Percentiles rank a stretch among this genome's conserved stretches.
phyloP scores from a whole-genome alignment of 2,888 invertebrate species.

The Hetaerina titia region DNA sequence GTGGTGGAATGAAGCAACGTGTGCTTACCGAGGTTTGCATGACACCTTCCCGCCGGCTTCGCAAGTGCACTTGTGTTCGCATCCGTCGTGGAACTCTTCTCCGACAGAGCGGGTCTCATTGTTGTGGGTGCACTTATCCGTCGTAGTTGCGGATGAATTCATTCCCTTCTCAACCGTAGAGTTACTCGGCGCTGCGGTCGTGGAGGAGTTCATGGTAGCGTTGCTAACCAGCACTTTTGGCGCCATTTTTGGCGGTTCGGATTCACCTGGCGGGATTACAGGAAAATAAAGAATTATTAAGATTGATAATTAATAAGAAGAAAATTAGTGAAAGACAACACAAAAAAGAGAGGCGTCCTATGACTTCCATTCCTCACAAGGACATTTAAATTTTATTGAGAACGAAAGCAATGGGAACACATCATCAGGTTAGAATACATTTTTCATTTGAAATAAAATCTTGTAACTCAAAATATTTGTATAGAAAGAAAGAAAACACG shows the following conservation, averaged over 20 bases:
- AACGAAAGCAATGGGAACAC: too few relatives aligned
- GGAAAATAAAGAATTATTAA: neutral
- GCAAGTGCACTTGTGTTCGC: constrained; percentile 88
- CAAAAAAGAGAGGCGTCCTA: too few relatives aligned
- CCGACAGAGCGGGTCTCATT: constrained; percentile 87
- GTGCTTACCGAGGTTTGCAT: constrained; percentile 84
- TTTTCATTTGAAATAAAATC: too few relatives aligned
- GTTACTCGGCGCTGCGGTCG: neutral
- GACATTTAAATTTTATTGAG: too few relatives aligned
- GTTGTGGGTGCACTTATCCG: constrained; percentile 79
- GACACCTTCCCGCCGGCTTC: constrained; percentile 85
- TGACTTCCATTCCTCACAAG: too few relatives aligned
- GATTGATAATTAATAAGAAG: too few relatives aligned
- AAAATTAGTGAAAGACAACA: too few relatives aligned
- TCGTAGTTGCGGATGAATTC: neutral
- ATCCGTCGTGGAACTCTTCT: constrained; percentile 88
- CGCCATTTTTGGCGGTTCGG: neutral
- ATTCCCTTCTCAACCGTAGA: neutral
- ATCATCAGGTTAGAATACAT: too few relatives aligned
- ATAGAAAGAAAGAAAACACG: too few relatives aligned
- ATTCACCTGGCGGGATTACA: neutral
- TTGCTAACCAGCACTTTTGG: neutral
- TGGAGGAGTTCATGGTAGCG: neutral
- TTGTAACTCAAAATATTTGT: too few relatives aligned
- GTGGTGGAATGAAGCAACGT: neutral